Conservation (phyloP, 2,888 invertebrate species). For the Trichacis sp. region DNA sequence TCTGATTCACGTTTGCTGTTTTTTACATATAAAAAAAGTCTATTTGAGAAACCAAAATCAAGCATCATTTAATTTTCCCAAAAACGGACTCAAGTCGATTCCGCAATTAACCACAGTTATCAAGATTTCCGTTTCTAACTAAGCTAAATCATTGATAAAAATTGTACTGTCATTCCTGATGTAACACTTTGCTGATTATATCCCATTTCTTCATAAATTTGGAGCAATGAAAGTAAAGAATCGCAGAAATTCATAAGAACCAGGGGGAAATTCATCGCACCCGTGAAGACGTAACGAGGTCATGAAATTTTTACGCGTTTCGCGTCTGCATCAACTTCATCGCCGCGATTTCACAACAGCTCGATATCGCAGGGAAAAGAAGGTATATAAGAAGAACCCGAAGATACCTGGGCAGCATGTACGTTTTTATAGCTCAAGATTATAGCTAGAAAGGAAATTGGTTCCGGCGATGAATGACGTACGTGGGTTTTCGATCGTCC, state of each 20-base stretch:
- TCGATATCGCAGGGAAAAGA: constrained; percentile 7
- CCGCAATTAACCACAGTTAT: no score
- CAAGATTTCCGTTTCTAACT: no score
- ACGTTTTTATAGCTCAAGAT: constrained; percentile 42
- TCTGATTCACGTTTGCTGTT: no score
- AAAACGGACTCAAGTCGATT: no score
- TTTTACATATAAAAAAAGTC: no score
- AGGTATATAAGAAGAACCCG: background rate
- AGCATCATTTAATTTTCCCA: no score
- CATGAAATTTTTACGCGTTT: background rate
- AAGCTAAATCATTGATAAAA: no score
- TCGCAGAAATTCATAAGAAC: background rate
- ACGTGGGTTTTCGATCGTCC: constrained; percentile 45
- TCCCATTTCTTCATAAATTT: no score
- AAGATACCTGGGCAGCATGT: constrained; percentile 6
- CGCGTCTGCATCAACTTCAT: background rate
- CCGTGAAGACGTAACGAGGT: background rate
- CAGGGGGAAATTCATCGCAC: background rate
- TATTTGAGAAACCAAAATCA: no score
- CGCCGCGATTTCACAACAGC: background rate
- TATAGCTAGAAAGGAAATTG: constrained; percentile 47
- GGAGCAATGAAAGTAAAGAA: no score
- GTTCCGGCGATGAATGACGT: constrained; percentile 27
- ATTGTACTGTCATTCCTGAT: no score
- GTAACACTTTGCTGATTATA: no score